Base-by-base conservation (phyloP, 2,888 invertebrate species). In the Harpagoxenus sublaevis region DNA sequence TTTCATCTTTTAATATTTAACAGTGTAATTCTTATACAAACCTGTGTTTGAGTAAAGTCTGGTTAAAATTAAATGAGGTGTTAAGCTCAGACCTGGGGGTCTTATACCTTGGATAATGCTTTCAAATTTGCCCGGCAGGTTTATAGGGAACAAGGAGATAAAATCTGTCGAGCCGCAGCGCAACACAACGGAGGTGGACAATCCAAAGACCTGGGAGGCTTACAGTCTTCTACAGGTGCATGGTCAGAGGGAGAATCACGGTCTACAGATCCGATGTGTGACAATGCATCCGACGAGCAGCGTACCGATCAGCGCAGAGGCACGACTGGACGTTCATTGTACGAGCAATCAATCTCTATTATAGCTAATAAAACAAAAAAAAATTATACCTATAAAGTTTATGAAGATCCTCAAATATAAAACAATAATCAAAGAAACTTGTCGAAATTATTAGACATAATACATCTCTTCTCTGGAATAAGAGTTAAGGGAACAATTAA, bases 271-370 rank as follows among this genome's bases (percentile, higher is more conserved):
- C 91, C 96, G 97, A 86, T 98, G 98, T 94, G 96, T 98, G 51
- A 97, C 98, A 39, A 96, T 97, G 87, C 98, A 98, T 94, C 98
- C 98, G 74, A 98, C 98, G 0, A 98, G 97, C 94, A 96, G 97
- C 2, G 87, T 92, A 39, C 94, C 97, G n/a, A 96, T 96, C 92
- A 97, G 97, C 88, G 97, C 97, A 1, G 97, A 97, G 93, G 97
- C 98, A 77, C 96, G 97, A 93, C 96, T 98, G 81, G 98, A 98
- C 95, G 97, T 98, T 84, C 98, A 98, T 95, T 98, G 98, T 98
- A 95, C 97, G 98, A 91, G 70, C 18, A 45, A 42, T 62, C 39
- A 23, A 48, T 45, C 28, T 70, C 12, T 55, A n/a, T 42, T 45
- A 28, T 28, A 45, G 45, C 10, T 68, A 68, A 65, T 12, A 0